phyloP scores from a whole-genome alignment of 2,888 invertebrate genomes.

The Hyposoter dolosus region DNA sequence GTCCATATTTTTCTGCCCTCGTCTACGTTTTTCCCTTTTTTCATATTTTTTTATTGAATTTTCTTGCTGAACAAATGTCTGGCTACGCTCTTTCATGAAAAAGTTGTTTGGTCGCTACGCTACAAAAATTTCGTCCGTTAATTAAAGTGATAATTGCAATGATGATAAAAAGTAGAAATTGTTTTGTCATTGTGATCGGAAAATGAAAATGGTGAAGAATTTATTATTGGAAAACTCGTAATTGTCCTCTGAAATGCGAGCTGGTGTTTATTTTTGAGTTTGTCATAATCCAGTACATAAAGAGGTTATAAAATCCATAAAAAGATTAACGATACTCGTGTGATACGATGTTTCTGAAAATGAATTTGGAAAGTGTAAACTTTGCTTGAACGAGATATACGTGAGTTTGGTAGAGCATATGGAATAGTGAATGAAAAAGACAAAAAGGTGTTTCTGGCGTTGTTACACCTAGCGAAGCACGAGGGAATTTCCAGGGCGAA shows the following conservation, averaged over 20 bases:
- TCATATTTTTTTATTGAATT: not conserved
- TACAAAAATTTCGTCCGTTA: no score
- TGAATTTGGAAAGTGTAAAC: constrained; percentile 11
- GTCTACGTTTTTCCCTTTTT: constrained; percentile 32
- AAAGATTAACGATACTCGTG: not conserved
- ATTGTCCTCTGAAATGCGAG: not conserved
- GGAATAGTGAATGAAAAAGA: not conserved
- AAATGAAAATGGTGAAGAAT: no score
- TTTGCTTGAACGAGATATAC: not conserved
- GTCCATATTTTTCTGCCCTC: not conserved
- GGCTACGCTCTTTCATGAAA: not conserved
- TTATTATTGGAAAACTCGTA: no score
- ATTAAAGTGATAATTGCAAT: no score
- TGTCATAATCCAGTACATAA: no score
- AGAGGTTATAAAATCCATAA: not conserved
- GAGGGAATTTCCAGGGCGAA: constrained; percentile 71
- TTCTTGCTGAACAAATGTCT: not conserved
- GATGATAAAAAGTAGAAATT: no score
- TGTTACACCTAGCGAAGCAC: constrained; percentile 20
- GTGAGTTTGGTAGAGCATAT: no score
- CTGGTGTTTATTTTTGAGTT: not conserved
- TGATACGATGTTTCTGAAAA: not conserved
- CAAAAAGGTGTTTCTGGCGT: not conserved
- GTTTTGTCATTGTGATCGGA: no score
- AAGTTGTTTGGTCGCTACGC: no score